These are phyloP conservation scores for Discoglossus pictus DNA, from an alignment of 2,797 vertebrate genomes.

Conservation along the genomic window DNA sequence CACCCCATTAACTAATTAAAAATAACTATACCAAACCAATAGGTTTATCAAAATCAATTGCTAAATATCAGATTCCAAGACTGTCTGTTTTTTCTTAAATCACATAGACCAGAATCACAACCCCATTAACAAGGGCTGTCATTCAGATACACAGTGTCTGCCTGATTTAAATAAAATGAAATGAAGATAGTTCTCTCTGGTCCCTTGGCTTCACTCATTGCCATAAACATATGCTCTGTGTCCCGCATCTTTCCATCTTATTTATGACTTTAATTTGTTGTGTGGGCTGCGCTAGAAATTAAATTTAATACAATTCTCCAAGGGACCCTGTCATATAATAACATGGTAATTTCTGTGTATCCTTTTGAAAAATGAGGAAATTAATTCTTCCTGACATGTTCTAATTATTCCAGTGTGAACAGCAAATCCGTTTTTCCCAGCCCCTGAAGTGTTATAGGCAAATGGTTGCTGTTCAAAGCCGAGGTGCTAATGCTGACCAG, in stretches of 20 bases:
- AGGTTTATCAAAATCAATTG: no score
- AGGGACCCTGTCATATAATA: conserved; percentile 99
- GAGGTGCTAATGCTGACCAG: conserved; percentile 99
- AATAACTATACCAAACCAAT: no score
- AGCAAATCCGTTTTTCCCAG: conserved; percentile 85
- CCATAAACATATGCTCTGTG: conserved; percentile 99
- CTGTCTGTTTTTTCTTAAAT: no score
- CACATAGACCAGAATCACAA: conserved; percentile 91
- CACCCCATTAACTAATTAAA: no score
- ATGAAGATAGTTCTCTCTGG: conserved; percentile 99
- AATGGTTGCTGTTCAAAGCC: conserved; percentile 85
- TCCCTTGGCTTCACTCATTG: conserved; percentile 99
- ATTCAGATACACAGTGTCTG: conserved; percentile 98
- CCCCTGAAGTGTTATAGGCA: conserved; percentile 89
- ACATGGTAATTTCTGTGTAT: conserved; percentile 99
- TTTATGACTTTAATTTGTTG: conserved; percentile 99
- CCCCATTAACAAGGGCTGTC: conserved; percentile 96
- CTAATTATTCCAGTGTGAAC: conserved; percentile 99
- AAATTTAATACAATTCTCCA: conserved; percentile 99
- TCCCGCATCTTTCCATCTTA: conserved; percentile 99
- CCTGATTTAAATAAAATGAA: conserved; percentile 99
- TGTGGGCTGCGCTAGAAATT: conserved; percentile 99
- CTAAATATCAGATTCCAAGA: no score
- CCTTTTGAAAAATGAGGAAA: conserved; percentile 99
- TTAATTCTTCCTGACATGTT: conserved; percentile 99